Conservation (phyloP, 2,113 vertebrate genomes). For the Hypocryptadius cinnamomeus region DNA sequence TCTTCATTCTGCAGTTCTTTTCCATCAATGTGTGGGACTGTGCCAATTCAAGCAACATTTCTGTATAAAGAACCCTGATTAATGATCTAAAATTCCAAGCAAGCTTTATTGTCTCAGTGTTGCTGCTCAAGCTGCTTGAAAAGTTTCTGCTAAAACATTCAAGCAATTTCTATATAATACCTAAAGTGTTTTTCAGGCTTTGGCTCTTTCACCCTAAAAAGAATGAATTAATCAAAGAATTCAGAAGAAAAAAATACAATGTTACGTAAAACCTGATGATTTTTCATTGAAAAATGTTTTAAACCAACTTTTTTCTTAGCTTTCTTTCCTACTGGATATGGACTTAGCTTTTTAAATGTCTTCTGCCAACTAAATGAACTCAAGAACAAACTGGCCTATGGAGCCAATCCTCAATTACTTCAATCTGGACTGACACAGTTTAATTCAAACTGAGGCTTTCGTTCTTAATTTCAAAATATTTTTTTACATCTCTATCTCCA, state of each 20-base stretch:
- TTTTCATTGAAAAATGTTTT: background rate
- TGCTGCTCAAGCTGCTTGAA: background rate
- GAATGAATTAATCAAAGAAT: background rate
- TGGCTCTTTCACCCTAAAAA: background rate
- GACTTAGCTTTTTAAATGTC: background rate
- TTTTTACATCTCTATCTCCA: background rate
- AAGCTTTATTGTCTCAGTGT: constrained; percentile 5
- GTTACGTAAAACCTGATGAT: background rate
- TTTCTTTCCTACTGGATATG: background rate
- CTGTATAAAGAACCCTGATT: constrained; percentile 34
- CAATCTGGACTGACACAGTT: background rate
- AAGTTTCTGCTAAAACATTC: constrained; percentile 1
- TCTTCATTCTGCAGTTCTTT: constrained; percentile 42
- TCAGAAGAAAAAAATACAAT: background rate
- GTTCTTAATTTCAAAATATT: background rate
- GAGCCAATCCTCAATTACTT: background rate
- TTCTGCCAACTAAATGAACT: background rate
- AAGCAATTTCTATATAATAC: background rate
- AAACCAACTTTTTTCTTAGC: background rate
- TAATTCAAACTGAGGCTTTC: background rate
- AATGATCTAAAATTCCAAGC: constrained; percentile 29
- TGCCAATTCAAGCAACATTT: constrained; percentile 44
- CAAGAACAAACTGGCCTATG: background rate
- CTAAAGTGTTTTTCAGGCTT: background rate
- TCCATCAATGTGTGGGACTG: constrained; percentile 30